Percentiles rank a stretch among this genome's conserved stretches.
Conservation (phyloP, 2,113 vertebrate species). For the Sinocyclocheilus anophthalmus region DNA sequence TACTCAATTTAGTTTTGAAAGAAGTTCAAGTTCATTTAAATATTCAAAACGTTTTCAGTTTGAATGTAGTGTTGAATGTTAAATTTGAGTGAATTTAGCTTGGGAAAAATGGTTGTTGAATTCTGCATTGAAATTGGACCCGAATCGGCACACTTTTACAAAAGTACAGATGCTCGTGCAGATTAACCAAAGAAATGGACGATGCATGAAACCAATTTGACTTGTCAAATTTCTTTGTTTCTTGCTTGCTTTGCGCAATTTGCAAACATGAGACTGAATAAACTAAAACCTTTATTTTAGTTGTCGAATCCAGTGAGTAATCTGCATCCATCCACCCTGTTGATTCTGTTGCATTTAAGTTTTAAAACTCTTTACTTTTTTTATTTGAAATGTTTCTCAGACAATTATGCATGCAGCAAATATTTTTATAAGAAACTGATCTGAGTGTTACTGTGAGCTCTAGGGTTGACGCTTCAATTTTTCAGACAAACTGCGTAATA, state of each 20-base stretch:
- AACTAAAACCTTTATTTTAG: not conserved
- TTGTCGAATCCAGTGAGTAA: not conserved
- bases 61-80: constrained; percentile 14
- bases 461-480: not conserved
- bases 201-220: not conserved
- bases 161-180: not conserved
- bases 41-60: not conserved
- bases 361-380: constrained; percentile 7
- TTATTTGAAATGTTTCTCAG: constrained; percentile 68
- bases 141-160: not conserved
- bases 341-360: constrained; percentile 24
- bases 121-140: not conserved
- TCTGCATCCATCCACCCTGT: constrained; percentile 49
- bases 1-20: not conserved
- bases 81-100: not conserved
- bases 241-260: not conserved
- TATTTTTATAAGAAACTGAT: constrained; percentile 43
- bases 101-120: not conserved
- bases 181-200: constrained; percentile 14
- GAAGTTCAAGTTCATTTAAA: not conserved
- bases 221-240: not conserved
- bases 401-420: constrained; percentile 46
- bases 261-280: not conserved
- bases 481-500: not conserved
- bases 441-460: not conserved